A percentile compares a stretch with the other conserved stretches of the same genome.
Conservation (phyloP, 92 coral and sea anemone genomes). For the Phymanthus crucifer region DNA sequence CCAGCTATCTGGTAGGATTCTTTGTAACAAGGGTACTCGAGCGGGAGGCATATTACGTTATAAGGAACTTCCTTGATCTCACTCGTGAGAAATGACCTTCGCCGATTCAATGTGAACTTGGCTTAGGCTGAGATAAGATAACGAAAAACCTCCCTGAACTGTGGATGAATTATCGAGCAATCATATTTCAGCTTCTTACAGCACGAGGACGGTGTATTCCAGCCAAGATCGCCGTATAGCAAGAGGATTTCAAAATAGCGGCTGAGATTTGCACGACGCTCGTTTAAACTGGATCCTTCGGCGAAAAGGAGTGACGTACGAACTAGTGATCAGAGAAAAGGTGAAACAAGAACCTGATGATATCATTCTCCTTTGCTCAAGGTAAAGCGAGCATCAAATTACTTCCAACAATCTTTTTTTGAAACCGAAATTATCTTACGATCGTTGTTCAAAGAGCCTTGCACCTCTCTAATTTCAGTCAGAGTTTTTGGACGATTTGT, state of each 20-base stretch:
- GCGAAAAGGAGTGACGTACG: no score
- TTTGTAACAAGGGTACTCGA: conserved; percentile 2
- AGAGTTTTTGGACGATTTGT: background rate
- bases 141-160: background rate
- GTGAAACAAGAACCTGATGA: no score
- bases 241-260: background rate
- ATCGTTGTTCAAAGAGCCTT: no score
- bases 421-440: no score
- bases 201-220: background rate
- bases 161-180: background rate
- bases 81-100: background rate
- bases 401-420: no score
- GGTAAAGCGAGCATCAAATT: no score
- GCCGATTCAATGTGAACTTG: background rate
- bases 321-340: no score
- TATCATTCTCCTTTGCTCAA: no score
- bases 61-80: background rate
- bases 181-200: background rate
- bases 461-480: background rate
- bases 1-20: background rate
- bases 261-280: background rate
- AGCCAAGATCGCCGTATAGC: background rate
- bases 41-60: background rate
- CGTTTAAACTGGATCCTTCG: background rate
- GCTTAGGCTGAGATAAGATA: background rate